Percentiles rank a stretch among this genome's conserved stretches.
Conservation (phyloP, 2,113 vertebrate genomes). For the Halichoerus grypus region DNA sequence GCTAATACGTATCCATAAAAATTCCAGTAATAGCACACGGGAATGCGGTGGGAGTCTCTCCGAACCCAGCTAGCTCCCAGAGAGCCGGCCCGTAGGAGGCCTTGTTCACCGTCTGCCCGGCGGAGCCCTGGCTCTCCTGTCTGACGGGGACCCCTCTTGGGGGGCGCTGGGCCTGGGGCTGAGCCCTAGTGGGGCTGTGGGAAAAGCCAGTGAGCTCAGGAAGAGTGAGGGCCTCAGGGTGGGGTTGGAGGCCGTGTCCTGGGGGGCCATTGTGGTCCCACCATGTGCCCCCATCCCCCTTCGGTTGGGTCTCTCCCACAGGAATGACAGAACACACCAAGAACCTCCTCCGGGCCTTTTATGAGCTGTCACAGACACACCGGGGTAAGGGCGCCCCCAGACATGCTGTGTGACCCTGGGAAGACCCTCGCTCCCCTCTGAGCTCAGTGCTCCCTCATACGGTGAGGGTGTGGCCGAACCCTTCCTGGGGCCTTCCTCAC, state of each 20-base stretch:
- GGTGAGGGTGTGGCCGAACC: neutral
- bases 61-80: fast-evolving
- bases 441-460: neutral
- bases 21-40: neutral
- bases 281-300: neutral
- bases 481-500: neutral
- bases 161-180: neutral
- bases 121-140: neutral
- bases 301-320: conserved; percentile 73
- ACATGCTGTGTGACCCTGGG: neutral
- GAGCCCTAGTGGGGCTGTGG: neutral
- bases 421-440: neutral
- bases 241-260: fast-evolving
- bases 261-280: fast-evolving
- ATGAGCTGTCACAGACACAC: conserved; percentile 98
- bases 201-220: neutral
- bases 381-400: conserved; percentile 89
- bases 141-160: neutral
- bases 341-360: conserved; percentile 96
- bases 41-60: neutral
- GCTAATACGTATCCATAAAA: neutral
- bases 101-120: neutral
- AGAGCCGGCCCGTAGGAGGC: fast-evolving
- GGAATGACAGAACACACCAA: conserved; percentile 98
- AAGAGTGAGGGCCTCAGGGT: neutral